Base-by-base conservation (phyloP, 1,140 invertebrate genomes). In the Drosophila micromelanica region DNA sequence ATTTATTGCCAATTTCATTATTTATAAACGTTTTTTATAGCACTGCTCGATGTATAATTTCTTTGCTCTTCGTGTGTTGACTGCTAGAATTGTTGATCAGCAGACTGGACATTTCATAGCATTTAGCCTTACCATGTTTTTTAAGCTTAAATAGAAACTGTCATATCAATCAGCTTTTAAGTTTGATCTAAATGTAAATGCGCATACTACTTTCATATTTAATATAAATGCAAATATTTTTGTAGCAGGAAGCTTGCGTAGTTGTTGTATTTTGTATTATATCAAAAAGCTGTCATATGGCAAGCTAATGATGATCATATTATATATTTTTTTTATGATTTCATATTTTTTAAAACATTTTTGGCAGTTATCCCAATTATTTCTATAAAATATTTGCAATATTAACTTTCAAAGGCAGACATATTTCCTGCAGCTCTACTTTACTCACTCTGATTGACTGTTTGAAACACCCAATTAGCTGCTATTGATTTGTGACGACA, bases 1-100 rank as follows among this genome's bases (percentile, higher is more conserved):
- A 63, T 86, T 87, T 86, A 86, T 82, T 76, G 78, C 64, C 72
- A 68, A 79, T 82, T 86, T 71, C 80, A 71, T 85, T 85, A 85
- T 77, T 77, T 80, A 85, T 79, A 85, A 77, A 67, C 73, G 65
- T 48, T 73, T 84, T 76, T 73, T 75, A 84, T 56, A 63, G 52
- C 70, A 71, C 48, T 75, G 49, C 62, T 45, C 60, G 32, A 51
- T 37, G 70, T 46, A 57, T 42, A 38, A 46, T 48, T 43, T 40
- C 64, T 51, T 27, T 76, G 32, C 9, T 35, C 32, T 51, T 55
- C 56, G 75, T 52, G 40, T 42, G 30, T 27, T 27, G 27, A 37
- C 45, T 64, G 52, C 48, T 74, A 64, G 38, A 11, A 5, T 2
- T 8, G 2, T 4, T 55, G 52, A 55, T 55, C 20, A 13, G 6